phyloP scores from a whole-genome alignment of 2,888 invertebrate species.

The Chrysina gloriosa region DNA sequence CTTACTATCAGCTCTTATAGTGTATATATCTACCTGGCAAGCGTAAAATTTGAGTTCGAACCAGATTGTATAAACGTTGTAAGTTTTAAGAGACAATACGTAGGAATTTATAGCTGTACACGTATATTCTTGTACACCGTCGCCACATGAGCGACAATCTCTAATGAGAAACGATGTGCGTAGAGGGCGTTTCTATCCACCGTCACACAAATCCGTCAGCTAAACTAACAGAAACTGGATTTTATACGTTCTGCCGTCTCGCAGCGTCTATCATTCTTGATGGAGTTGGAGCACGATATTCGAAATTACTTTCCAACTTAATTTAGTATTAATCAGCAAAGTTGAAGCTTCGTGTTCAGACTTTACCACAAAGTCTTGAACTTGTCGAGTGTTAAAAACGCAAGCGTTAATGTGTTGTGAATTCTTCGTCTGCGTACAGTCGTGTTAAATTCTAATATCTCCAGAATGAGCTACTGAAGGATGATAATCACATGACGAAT shows the following conservation, averaged over 20 bases:
- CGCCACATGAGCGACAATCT: neutral
- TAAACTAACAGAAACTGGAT: constrained; percentile 28
- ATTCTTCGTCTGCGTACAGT: too few species aligned
- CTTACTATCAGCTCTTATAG: too few species aligned
- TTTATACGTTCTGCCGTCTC: constrained; percentile 22
- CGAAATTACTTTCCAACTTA: constrained; percentile 37
- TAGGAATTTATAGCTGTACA: too few species aligned
- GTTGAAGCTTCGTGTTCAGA: neutral
- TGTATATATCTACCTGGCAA: too few species aligned
- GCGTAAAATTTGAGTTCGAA: too few species aligned
- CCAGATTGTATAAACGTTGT: too few species aligned
- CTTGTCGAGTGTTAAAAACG: constrained; percentile 6
- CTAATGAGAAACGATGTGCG: neutral
- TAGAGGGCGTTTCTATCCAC: neutral
- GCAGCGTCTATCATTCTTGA: constrained; percentile 13
- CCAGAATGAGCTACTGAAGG: too few species aligned
- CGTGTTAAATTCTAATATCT: constrained; percentile 14
- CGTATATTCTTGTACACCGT: too few species aligned
- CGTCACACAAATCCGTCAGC: constrained; percentile 23
- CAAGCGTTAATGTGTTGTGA: too few species aligned
- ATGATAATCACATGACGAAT: too few species aligned
- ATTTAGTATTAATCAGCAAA: constrained; percentile 27
- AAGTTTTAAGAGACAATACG: too few species aligned
- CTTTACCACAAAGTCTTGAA: neutral
- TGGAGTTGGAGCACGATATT: constrained; percentile 1